Evolutionary conservation across 1,140 invertebrate genomes (phyloP), one percentile per base, ranked within the genome.

Genomic region (Phymastichus coffea): DNA sequence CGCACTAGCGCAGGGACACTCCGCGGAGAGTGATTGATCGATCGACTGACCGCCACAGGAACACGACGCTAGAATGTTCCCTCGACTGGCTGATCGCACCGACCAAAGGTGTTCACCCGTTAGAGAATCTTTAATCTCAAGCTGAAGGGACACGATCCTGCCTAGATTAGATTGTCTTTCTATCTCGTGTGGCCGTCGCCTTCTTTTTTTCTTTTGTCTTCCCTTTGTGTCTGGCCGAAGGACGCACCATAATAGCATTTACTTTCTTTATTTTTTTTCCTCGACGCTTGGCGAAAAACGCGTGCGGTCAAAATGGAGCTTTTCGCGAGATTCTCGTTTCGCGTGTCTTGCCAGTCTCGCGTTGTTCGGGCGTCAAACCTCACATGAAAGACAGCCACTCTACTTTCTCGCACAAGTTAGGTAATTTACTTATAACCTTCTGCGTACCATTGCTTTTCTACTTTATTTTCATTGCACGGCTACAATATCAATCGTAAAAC

Each of bases 21-120:
- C 12, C 28, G 28, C 28, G n/a, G n/a, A n/a, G n/a, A n/a, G 43
- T 60, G 57, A 60, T 60, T 53, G 57, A 60, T 60, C 57, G 57
- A 53, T 53, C 41, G 57, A 4, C 9, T 20, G 41, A 14, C 3
- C 17, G 1, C 26, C 20, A n/a, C 19, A 19, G 12, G 10, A 35
- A 58, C 57, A 33, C 28, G 57, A 58, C 52, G 35, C 30, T 44
- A 37, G 48, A 58, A 58, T 52, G 57, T 58, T 58, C 19, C 48
- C 28, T 6, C 12, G 47, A 9, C 1, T 10, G 28, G 41, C n/a
- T 58, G 48, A 51, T 51, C 48, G 20, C 7, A 1, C n/a, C 17
- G 14, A 25, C n/a, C 28, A 28, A 30, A 60, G 57, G 57, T 60
- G 57, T 60, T 60, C 33, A 41, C 22, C 38, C 28, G 38, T 52